Evolutionary conservation across 2,797 vertebrate species (phyloP), one percentile per base, ranked within the genome.

Genomic region (Arremon aurantiirostris): DNA sequence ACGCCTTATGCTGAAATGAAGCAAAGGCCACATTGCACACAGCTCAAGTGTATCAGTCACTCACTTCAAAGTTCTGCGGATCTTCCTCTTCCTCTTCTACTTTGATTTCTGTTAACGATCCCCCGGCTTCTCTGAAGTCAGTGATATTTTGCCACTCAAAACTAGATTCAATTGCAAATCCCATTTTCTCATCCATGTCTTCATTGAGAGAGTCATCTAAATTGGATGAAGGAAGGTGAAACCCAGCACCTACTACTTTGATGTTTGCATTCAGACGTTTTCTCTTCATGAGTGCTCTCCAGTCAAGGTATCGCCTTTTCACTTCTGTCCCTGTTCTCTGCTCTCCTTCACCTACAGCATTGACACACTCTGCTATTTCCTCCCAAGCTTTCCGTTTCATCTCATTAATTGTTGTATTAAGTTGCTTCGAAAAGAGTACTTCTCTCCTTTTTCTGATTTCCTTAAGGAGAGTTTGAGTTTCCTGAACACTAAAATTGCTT

Each of bases 321-420:
- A 99, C 99, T 93, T 99, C 99, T 6, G 98, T 98, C 53, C 99
- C 99, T 1, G 99, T 99, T 65, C 99, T 98, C 70, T 99, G 98
- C 78, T 99, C 99, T 11, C 99, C 99, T 95, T 99, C 99, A 20
- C 99, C 98, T 14, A 99, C 98, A 3, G 98, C 98, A n/a, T 99
- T 99, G 83, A 99, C 99, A 66, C 98, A 98, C 95, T 98, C 98
- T 1, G 99, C 99, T 65, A 99, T 99, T 97, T 99, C 99, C 90
- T 99, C 99, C 99, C 99, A 99, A 72, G 99, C 99, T 61, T 99
- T 99, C 53, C 99, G 98, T 94, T 99, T 99, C 98, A 99, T 98
- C 97, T 99, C 99, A 46, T 99, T 99, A 95, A 99, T 99, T 50
- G 99, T 99, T 30, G 99, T 99, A 94, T 99, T 99, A 97, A 99